phyloP scores from a whole-genome alignment of 2,797 vertebrate genomes.

The Antennarius maculatus region DNA sequence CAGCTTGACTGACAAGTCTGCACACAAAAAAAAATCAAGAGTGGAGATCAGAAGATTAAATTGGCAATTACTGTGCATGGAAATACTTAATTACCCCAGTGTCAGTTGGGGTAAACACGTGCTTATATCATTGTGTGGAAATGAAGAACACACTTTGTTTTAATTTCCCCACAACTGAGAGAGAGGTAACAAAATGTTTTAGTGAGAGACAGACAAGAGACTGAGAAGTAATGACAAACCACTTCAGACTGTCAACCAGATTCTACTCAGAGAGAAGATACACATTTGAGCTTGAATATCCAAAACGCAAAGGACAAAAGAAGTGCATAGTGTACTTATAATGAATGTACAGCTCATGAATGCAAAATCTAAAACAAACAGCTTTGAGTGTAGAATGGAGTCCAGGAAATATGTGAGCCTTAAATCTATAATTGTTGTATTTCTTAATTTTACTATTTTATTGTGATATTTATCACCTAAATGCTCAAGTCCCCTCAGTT shows the following conservation, averaged over 20 bases:
- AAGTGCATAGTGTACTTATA: background rate
- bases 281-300: slow-evolving; percentile 1
- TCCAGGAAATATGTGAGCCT: background rate
- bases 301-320: background rate
- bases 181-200: slow-evolving; percentile 17
- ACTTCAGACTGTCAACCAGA: slow-evolving; percentile 5
- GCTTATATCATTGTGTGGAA: slow-evolving; percentile 11
- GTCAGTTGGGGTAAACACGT: slow-evolving; percentile 39
- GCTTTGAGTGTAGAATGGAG: background rate
- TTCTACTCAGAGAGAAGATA: background rate
- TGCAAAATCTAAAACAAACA: too few relatives aligned
- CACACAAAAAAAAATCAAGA: slow-evolving; percentile 39
- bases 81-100: slow-evolving; percentile 62
- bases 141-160: slow-evolving; percentile 25
- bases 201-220: slow-evolving; percentile 18
- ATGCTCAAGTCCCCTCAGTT: too few relatives aligned
- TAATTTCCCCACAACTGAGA: slow-evolving; percentile 45
- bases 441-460: too few relatives aligned
- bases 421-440: background rate
- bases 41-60: slow-evolving; percentile 47
- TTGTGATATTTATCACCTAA: background rate
- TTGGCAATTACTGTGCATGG: slow-evolving; percentile 67
- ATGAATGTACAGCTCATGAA: too few relatives aligned
- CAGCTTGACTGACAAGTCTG: slow-evolving; percentile 56
- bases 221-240: slow-evolving; percentile 16